phyloP scores from a whole-genome alignment of 2,797 vertebrate genomes.

The Kryptopterus vitreolus region DNA sequence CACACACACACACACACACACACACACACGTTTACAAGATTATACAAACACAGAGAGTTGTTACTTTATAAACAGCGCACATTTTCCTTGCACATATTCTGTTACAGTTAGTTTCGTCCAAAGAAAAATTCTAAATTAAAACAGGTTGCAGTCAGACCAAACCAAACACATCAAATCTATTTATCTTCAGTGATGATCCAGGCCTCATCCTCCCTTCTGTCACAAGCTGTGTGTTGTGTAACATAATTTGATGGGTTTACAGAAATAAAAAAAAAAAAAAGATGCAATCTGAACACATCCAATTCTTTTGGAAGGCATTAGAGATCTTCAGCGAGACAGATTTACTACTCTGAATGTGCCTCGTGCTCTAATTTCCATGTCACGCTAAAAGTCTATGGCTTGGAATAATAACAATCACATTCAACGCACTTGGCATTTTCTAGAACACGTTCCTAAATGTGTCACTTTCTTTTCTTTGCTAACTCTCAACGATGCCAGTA shows the following conservation, averaged over 20 bases:
- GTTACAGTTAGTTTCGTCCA: too few relatives aligned
- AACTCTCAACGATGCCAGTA: not conserved
- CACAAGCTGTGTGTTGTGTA: constrained; percentile 23
- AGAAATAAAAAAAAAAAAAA: not conserved
- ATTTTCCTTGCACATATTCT: too few relatives aligned
- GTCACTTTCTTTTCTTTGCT: constrained; percentile 3
- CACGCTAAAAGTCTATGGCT: constrained; percentile 13
- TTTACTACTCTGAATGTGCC: constrained; percentile 24
- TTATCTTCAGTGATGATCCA: not conserved
- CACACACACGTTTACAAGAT: too few relatives aligned
- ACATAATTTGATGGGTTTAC: constrained; percentile 1
- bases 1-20: too few relatives aligned
- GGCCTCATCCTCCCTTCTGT: constrained; percentile 26
- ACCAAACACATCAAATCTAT: not conserved
- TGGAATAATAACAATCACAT: constrained; percentile 32
- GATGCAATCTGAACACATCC: not conserved
- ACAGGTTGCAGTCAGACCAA: constrained; percentile 10
- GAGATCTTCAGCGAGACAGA: not conserved
- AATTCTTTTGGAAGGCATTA: not conserved
- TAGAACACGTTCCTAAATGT: constrained; percentile 11
- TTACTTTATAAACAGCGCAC: too few relatives aligned
- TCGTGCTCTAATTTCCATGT: constrained; percentile 13
- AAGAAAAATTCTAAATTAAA: not conserved
- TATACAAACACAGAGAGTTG: too few relatives aligned
- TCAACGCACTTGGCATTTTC: constrained; percentile 1